Conservation (phyloP, 2,797 vertebrate species). For the Myiothlypis chrysogaster region DNA sequence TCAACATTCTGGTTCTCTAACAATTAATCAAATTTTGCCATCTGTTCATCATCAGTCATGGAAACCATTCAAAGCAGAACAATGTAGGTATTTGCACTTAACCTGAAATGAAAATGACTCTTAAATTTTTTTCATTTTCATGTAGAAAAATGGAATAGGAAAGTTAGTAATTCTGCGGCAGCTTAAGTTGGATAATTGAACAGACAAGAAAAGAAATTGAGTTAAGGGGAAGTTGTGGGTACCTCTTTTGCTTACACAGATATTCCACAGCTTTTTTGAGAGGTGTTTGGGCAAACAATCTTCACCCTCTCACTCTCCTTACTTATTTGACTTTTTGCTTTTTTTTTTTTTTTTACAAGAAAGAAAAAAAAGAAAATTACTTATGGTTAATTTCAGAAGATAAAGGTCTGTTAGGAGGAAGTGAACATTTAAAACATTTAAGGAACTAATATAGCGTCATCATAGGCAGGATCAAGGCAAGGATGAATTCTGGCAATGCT, state of each 20-base stretch:
- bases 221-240: neutral
- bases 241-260: neutral
- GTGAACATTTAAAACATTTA: neutral
- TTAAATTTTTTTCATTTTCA: neutral
- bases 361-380: neutral
- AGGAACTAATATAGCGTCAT: neutral
- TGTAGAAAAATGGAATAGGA: neutral
- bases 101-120: neutral
- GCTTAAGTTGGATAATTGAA: neutral
- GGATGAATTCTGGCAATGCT: neutral
- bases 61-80: neutral
- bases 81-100: neutral
- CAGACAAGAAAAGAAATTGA: neutral
- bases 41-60: neutral
- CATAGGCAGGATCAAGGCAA: neutral
- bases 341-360: neutral
- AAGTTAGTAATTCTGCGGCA: neutral
- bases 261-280: neutral
- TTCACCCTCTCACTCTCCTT: too few species aligned
- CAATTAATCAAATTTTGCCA: conserved; percentile 23
- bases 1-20: conserved; percentile 30
- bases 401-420: neutral
- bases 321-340: neutral
- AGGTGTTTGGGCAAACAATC: neutral
- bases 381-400: neutral